Evolutionary conservation across 2,797 vertebrate genomes (phyloP).

Genomic region (Carcharodon carcharias): DNA sequence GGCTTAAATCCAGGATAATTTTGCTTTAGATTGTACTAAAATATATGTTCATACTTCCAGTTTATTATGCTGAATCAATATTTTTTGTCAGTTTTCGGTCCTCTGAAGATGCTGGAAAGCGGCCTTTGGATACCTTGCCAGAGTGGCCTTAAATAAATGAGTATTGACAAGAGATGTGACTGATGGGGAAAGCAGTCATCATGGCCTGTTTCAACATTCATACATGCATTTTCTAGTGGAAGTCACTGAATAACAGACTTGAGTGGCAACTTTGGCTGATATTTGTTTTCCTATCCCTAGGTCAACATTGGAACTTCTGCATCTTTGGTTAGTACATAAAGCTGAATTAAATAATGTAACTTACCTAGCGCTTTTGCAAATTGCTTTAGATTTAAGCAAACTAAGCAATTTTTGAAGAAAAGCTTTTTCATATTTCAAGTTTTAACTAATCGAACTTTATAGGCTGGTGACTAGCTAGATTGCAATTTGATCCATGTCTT

Average conservation of each 20-base stretch:
- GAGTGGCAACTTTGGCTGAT: background rate
- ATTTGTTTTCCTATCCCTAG: background rate
- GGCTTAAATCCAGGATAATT: background rate
- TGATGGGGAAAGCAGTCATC: background rate
- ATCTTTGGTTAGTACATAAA: background rate
- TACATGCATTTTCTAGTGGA: background rate
- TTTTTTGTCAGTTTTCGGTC: background rate
- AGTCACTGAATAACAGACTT: background rate
- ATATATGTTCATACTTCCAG: background rate
- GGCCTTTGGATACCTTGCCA: background rate
- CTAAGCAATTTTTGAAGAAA: background rate
- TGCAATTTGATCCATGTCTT: background rate
- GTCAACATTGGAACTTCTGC: background rate
- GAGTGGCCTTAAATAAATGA: background rate
- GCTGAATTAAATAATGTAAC: background rate
- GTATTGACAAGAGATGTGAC: background rate
- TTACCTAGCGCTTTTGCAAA: background rate
- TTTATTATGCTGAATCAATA: background rate
- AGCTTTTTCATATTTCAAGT: background rate
- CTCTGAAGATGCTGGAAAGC: background rate
- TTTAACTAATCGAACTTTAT: background rate
- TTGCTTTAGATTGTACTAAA: background rate
- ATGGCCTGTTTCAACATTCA: background rate
- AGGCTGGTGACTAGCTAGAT: background rate
- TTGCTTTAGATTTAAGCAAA: background rate